Evolutionary conservation across 2,113 vertebrate species (phyloP).

Genomic region (Vanacampus margaritifer): DNA sequence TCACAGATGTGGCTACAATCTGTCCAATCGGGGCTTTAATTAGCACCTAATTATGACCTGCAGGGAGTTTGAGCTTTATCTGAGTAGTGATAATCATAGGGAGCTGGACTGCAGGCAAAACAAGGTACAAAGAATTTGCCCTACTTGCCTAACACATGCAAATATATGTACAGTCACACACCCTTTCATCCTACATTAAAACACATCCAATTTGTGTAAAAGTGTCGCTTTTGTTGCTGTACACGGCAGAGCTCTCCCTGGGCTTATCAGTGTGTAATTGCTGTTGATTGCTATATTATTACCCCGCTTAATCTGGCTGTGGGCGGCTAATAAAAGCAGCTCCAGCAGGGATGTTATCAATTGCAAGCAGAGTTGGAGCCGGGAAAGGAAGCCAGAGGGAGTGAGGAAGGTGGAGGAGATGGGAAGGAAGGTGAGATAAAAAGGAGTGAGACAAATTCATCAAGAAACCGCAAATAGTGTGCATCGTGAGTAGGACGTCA

Average conservation of each 20-base stretch:
- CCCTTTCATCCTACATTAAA: conserved; percentile 43
- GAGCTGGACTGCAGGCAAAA: conserved; percentile 30
- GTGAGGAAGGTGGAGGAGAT: conserved; percentile 3
- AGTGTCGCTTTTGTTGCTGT: conserved; percentile 30
- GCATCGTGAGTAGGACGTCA: conserved; percentile 29
- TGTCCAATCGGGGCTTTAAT: conserved; percentile 38
- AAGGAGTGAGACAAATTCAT: conserved; percentile 12
- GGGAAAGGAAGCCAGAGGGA: conserved; percentile 20
- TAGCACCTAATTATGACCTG: conserved; percentile 32
- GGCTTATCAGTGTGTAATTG: conserved; percentile 65
- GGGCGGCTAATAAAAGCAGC: conserved; percentile 65
- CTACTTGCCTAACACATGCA: conserved; percentile 25
- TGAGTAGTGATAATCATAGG: conserved; percentile 45
- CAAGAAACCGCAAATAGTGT: conserved; percentile 1
- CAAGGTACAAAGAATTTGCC: conserved; percentile 23
- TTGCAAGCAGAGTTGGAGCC: conserved; percentile 47
- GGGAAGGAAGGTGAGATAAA: conserved; percentile 6
- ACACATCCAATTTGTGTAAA: conserved; percentile 31
- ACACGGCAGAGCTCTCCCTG: conserved; percentile 52
- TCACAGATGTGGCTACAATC: conserved; percentile 26
- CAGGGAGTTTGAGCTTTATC: conserved; percentile 31
- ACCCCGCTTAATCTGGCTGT: conserved; percentile 62
- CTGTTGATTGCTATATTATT: conserved; percentile 70
- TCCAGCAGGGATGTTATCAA: conserved; percentile 65
- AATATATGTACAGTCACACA: conserved; percentile 41